phyloP scores from a whole-genome alignment of 1,140 invertebrate genomes.

The Ruditapes philippinarum region DNA sequence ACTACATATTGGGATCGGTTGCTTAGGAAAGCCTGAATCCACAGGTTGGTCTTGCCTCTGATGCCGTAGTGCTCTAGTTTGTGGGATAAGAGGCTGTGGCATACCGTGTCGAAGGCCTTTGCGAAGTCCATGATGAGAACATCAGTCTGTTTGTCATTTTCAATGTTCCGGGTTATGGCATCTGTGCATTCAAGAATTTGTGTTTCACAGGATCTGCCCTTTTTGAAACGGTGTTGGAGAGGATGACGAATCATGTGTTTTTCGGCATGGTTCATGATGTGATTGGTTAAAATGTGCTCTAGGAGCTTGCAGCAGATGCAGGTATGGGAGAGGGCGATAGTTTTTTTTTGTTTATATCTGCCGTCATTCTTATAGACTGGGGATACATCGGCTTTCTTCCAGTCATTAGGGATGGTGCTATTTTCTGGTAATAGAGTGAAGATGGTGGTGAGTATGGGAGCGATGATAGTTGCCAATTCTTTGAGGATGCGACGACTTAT shows the following conservation, averaged over 20 bases:
- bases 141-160: slow-evolving; percentile 60
- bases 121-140: slow-evolving; percentile 61
- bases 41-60: slow-evolving; percentile 38
- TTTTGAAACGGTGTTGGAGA: slow-evolving; percentile 48
- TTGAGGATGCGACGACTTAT: slow-evolving; percentile 31
- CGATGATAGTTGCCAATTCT: slow-evolving; percentile 21
- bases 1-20: slow-evolving; percentile 33
- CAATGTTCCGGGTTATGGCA: background rate
- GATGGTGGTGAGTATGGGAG: slow-evolving; percentile 42
- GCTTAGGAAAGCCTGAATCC: slow-evolving; percentile 62
- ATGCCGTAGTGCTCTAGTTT: slow-evolving; percentile 63
- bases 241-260: background rate
- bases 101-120: slow-evolving; percentile 72
- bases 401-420: slow-evolving; percentile 28
- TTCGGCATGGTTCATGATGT: background rate
- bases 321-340: slow-evolving; percentile 23
- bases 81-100: slow-evolving; percentile 55
- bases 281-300: background rate
- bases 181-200: slow-evolving; percentile 40
- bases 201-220: slow-evolving; percentile 48
- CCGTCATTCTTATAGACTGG: slow-evolving; percentile 54
- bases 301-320: background rate
- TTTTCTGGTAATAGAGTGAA: slow-evolving; percentile 18
- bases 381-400: slow-evolving; percentile 23
- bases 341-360: background rate